Conservation (phyloP, 2,797 vertebrate genomes). For the Zalophus californianus region DNA sequence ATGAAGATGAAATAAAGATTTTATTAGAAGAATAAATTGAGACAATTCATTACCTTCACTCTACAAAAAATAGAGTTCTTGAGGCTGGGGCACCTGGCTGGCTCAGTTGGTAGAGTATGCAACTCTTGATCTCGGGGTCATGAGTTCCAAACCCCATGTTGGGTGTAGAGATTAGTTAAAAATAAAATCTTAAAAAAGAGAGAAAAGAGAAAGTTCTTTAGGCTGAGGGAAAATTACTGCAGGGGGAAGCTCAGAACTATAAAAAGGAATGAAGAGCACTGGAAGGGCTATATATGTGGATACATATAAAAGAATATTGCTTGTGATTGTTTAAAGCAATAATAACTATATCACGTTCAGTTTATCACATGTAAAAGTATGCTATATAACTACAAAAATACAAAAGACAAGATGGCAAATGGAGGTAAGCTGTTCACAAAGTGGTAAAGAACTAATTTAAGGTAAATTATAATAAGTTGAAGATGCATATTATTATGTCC, state of each 20-base stretch:
- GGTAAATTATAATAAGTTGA: background rate
- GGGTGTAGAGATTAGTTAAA: background rate
- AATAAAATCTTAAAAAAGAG: background rate
- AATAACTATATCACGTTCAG: background rate
- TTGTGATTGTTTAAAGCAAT: background rate
- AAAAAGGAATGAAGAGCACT: background rate
- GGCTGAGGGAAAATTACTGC: background rate
- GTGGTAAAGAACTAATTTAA: slow-evolving; percentile 17
- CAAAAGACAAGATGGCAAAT: background rate
- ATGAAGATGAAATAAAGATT: background rate
- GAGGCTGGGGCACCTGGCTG: background rate
- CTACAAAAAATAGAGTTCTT: background rate
- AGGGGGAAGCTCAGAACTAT: background rate
- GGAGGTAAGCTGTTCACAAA: background rate
- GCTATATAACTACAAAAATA: background rate
- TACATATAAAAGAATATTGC: background rate
- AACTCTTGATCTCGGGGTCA: background rate
- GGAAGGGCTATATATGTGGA: background rate
- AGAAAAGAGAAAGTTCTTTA: background rate
- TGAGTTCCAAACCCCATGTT: background rate
- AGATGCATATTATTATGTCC: background rate
- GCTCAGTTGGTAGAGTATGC: background rate
- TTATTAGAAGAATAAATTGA: background rate
- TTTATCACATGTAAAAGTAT: background rate
- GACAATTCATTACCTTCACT: background rate